Conservation (phyloP, 2,797 vertebrate species). For the Notolepis coatsorum region DNA sequence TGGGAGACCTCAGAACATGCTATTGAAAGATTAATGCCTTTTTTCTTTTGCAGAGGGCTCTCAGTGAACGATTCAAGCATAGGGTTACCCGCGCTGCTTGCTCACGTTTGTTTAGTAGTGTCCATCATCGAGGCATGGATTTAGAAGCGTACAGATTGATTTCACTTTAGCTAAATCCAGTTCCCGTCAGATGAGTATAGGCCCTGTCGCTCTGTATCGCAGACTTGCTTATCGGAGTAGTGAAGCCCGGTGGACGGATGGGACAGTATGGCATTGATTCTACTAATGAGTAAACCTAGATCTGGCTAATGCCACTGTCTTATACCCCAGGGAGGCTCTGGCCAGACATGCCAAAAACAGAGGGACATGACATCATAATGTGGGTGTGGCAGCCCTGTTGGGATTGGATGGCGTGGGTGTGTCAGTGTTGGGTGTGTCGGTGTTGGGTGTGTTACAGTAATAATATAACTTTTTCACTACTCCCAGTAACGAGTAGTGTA, state of each 20-base stretch:
- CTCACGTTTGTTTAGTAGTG: conserved; percentile 38
- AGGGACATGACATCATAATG: conserved; percentile 74
- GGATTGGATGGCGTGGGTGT: conserved; percentile 38
- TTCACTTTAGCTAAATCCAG: conserved; percentile 54
- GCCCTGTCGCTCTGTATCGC: conserved; percentile 23
- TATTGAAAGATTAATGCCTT: conserved; percentile 65
- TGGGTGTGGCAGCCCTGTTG: conserved; percentile 67
- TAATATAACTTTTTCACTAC: no score
- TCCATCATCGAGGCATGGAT: conserved; percentile 26
- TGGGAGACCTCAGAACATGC: conserved; percentile 45
- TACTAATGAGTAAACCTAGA: conserved; percentile 63
- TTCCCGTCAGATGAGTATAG: conserved; percentile 36
- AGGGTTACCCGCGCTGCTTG: conserved; percentile 23
- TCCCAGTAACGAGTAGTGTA: no score
- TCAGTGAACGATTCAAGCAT: conserved; percentile 13
- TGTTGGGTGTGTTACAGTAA: conserved; percentile 20
- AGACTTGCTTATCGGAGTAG: conserved; percentile 17
- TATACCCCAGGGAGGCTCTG: conserved; percentile 62
- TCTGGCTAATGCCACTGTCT: conserved; percentile 45
- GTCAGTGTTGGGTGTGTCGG: conserved; percentile 42
- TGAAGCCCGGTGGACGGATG: conserved; percentile 26
- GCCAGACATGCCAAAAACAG: conserved; percentile 58
- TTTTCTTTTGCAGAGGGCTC: conserved; percentile 23
- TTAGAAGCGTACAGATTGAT: conserved; percentile 46
- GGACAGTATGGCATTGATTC: conserved; percentile 54